Evolutionary conservation across 2,888 invertebrate genomes (phyloP).

Genomic region (Eugnorisma glareosa): DNA sequence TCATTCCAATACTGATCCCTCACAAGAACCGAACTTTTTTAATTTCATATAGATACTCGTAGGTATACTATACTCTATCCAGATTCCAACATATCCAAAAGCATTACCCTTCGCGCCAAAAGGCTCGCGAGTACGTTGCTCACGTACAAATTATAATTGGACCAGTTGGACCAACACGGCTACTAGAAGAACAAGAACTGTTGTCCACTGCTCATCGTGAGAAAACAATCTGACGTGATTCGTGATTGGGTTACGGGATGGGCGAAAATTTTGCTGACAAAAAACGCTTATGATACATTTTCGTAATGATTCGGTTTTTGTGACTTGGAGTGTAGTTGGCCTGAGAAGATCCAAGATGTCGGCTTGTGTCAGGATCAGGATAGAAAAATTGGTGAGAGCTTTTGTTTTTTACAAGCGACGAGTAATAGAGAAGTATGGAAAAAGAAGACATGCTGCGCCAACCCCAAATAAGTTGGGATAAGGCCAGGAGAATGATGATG

Average conservation of each 20-base stretch:
- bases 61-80: not conserved
- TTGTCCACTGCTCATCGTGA: conserved; percentile 46
- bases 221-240: conserved; percentile 46
- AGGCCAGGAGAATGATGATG: too few species aligned
- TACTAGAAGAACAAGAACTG: conserved; percentile 50
- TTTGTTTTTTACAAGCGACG: not conserved
- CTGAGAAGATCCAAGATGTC: not conserved
- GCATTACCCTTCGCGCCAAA: conserved; percentile 55
- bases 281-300: conserved; percentile 20
- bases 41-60: not conserved
- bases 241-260: conserved; percentile 46
- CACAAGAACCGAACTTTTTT: not conserved
- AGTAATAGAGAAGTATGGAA: too few species aligned
- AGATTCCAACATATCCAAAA: conserved; percentile 36
- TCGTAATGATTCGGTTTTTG: conserved; percentile 31
- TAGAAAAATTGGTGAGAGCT: not conserved
- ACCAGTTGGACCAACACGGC: conserved; percentile 54
- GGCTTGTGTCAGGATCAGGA: too few species aligned
- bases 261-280: conserved; percentile 20
- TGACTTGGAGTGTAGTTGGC: not conserved
- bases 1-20: not conserved
- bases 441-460: too few species aligned
- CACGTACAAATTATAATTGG: conserved; percentile 37
- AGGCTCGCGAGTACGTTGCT: conserved; percentile 30
- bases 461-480: too few species aligned